Base-by-base conservation (phyloP, 2,113 vertebrate genomes). In the Toxostoma redivivum region DNA sequence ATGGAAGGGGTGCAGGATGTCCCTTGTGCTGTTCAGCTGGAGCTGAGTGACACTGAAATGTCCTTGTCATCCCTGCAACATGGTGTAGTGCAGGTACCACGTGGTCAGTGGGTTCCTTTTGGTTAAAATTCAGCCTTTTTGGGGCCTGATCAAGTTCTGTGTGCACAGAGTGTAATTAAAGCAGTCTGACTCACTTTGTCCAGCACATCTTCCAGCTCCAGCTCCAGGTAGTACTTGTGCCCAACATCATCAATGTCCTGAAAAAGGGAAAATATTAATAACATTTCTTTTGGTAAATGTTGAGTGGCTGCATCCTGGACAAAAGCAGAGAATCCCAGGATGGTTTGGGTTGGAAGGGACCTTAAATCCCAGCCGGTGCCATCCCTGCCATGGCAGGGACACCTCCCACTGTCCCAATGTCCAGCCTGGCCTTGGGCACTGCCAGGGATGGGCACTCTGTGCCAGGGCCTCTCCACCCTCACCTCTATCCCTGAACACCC, bases 161-260 rank as follows among this genome's bases (percentile, higher is more conserved):
- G 42, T 30, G 10, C n/a, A 2, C 25, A 50, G n/a, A n/a, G n/a
- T 1, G 12, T 30, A 9, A 72, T 54, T 40, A 86, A 57, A 88
- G 47, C 69, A 69, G 66, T 11, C 30, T 77, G 38, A 97, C 99
- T 98, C 98, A 99, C 99, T 45, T 98, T 98, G 51, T 97, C 96
- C 48, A 97, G 88, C 22, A 81, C 42, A 42, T 99, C 98, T 94
- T 98, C 97, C 81, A 99, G 94, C n/a, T 97, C 95, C 88, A 99
- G 69, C 51, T 98, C 98, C 91, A 99, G 97, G 5, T 90, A 83
- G 81, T 99, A 99, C 89, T 98, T 99, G 85, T 89, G 98, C 35
- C 99, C 98, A 23, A 92, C 93, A 81, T 66, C 98, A 9, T 71
- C 71, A 9, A 99, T 97, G 50, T 98, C 98, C 99, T 99, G 65